Evolutionary conservation across 1,140 invertebrate species (phyloP).

Genomic region (Nixonia krombeini): DNA sequence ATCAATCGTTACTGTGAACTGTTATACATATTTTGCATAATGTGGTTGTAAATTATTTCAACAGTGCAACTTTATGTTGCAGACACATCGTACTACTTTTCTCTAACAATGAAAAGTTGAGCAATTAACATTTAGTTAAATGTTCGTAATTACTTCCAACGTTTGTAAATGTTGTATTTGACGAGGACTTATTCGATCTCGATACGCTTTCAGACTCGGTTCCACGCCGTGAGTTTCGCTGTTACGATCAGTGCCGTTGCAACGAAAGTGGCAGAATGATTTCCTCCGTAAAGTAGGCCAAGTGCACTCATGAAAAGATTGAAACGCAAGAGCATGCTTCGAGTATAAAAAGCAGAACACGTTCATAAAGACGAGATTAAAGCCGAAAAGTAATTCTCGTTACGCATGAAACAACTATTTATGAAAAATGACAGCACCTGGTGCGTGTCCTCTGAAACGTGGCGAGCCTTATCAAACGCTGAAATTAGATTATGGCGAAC

Average conservation of each 20-base stretch:
- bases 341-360: constrained; percentile 44
- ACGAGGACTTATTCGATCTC: constrained; percentile 43
- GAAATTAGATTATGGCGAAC: too few species aligned
- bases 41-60: too few species aligned
- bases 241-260: constrained; percentile 33
- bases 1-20: too few species aligned
- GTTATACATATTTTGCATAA: too few species aligned
- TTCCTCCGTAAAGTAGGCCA: constrained; percentile 42
- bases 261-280: constrained; percentile 50
- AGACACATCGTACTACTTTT: too few species aligned
- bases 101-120: too few species aligned
- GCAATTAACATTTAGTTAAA: constrained; percentile 10
- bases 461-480: too few species aligned
- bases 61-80: too few species aligned
- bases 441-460: too few species aligned
- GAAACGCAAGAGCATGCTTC: constrained; percentile 42
- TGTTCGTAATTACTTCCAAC: constrained; percentile 38
- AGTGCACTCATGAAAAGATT: constrained; percentile 50
- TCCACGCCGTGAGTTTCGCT: too few species aligned
- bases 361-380: constrained; percentile 40
- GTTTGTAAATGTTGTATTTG: constrained; percentile 35
- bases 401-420: constrained; percentile 24
- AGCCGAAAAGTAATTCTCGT: constrained; percentile 39
- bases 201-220: constrained; percentile 53
- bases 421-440: constrained; percentile 9